Conservation (phyloP, 2,888 invertebrate genomes). For the Agapostemon virescens region DNA sequence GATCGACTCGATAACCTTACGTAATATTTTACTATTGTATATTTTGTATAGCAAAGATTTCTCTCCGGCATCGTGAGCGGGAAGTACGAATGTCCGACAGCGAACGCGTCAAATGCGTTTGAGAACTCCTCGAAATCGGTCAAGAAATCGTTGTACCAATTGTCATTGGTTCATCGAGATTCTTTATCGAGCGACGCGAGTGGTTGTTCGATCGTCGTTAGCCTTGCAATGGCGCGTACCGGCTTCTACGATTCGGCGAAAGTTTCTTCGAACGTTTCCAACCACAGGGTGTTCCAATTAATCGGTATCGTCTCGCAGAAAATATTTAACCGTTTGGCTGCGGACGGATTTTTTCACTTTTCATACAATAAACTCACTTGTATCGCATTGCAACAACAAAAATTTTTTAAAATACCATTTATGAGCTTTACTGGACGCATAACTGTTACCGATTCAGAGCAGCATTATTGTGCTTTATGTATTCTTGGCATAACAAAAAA, state of each 20-base stretch:
- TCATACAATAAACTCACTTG: too few relatives aligned
- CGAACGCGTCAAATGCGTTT: neutral
- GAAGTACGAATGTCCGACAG: neutral
- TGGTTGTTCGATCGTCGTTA: neutral
- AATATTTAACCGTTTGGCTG: too few relatives aligned
- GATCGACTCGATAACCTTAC: neutral
- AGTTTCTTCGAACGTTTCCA: neutral
- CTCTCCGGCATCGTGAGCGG: neutral
- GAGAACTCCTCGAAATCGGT: neutral
- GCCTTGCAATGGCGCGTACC: neutral
- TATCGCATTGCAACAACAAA: too few relatives aligned
- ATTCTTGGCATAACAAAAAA: too few relatives aligned
- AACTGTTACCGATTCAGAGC: too few relatives aligned
- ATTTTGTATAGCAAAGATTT: slow-evolving; percentile 1
- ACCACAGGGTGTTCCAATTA: too few relatives aligned
- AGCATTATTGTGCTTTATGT: too few relatives aligned
- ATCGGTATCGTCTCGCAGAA: neutral
- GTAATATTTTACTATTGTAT: slow-evolving; percentile 5
- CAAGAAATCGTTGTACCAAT: neutral
- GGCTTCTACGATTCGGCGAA: neutral
- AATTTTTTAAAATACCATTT: too few relatives aligned
- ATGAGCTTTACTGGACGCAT: too few relatives aligned
- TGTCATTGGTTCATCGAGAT: neutral
- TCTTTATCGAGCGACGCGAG: neutral
- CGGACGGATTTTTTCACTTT: too few relatives aligned